Base-by-base conservation (phyloP, 1,140 invertebrate species). In the Thaumetopoea pityocampa region DNA sequence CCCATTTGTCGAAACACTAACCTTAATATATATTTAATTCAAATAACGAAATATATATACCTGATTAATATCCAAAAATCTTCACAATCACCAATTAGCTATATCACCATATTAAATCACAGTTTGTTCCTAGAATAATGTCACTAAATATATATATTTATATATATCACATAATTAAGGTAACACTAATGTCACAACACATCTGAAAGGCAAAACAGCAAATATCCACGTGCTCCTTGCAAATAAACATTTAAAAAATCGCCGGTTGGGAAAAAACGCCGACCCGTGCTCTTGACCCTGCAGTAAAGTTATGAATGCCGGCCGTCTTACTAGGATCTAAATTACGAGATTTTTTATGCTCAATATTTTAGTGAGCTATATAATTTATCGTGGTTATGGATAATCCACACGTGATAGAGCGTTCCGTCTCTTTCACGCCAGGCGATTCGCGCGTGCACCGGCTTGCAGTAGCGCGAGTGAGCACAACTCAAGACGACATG, bases 161-260 rank as follows among this genome's bases (percentile, higher is more conserved):
- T 66, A 77, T 78, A 71, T 74, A 82, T 82, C 80, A 84, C 80
- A 84, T 80, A 74, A 74, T 73, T 63, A 64, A 65, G 74, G 71
- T 84, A 82, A 77, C 80, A 82, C 78, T 79, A 77, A 53, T 40
- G 78, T 84, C 80, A 84, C 80, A 84, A 84, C 80, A 81, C 77
- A 77, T 74, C 67, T 63, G 51, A 65, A 80, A 81, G 76, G 78
- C 76, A 70, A n/a, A n/a, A 71, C 62, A 73, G 74, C 82, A 81
- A 80, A 82, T 78, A 76, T 77, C 62, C 78, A 80, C 71, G 72
- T 78, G 70, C 59, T 51, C 52, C 60, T 43, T 47, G 48, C 57
- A 77, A 78, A 76, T 69, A 84, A 78, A 80, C 76, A 81, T 81
- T 77, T 67, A 83, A 80, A 83, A 80, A 76, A 65, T 38, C 71